Base-by-base conservation (phyloP, 2,113 vertebrate species). In the Marmota monax region DNA sequence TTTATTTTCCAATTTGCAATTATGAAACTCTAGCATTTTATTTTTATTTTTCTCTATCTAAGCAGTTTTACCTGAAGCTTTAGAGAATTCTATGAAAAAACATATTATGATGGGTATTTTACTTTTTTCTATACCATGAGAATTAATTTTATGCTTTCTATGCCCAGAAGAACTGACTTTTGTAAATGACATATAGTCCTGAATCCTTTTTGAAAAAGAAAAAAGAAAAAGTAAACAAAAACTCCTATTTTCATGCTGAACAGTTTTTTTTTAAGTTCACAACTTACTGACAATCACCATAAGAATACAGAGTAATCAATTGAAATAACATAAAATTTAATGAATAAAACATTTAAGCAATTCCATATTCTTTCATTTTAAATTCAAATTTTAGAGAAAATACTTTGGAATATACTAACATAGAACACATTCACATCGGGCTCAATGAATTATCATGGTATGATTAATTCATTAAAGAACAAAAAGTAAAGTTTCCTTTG, bases 191-290 rank as follows among this genome's bases (percentile, higher is more conserved):
- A 88, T 61, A 39, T 79, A 9, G 12, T 84, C 17, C 2, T 91
- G 27, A 90, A 93, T 90, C 48, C 0, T 84, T 96, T 86, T 91
- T 95, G 34, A 96, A 84, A 80, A 78, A 56, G 95, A 96, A 34
- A 69, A 69, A 69, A 69, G 1, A 69, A 96, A 14, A 45, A 56
- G 96, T 96, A 34, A 69, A 69, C 34, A 69, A 14, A 70, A 48
- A 16, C 10, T 72, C n/a, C 37, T 91, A 32, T 73, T 84, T 95
- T 77, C 20, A 94, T 92, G 51, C 9, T 69, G 65, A 95, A 76
- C 11, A 89, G 5, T 96, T 80, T 84, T 56, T 0, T 88, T 94
- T 97, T 92, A 83, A 94, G 90, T 93, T 88, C 34, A 72, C 2
- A 93, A 32, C 29, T 7, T 70, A 88, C 76, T 13, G 96, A 51